phyloP scores from a whole-genome alignment of 2,888 invertebrate genomes.

The Eupeodes luniger region DNA sequence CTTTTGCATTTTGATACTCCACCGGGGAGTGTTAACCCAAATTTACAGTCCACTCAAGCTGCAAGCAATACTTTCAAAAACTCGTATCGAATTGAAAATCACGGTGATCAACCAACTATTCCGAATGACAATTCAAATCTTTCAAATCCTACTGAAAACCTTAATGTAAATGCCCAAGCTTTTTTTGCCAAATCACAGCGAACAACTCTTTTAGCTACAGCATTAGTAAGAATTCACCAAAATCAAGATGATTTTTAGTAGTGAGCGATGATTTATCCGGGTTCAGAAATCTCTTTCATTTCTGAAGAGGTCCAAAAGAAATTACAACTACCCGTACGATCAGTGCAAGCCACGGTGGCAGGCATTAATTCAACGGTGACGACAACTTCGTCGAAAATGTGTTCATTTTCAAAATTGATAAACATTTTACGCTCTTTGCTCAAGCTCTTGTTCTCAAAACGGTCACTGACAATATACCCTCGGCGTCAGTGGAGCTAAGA shows the following conservation, averaged over 20 bases:
- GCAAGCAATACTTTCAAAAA: background rate
- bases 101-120: background rate
- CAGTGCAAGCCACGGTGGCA: background rate
- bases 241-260: background rate
- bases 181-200: background rate
- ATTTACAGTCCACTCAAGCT: slow-evolving; percentile 4
- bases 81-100: slow-evolving; percentile 6
- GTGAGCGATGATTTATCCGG: background rate
- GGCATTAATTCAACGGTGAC: no score
- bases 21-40: background rate
- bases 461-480: background rate
- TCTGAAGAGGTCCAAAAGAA: no score
- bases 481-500: no score
- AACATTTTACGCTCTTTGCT: no score
- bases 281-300: no score
- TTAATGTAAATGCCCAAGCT: no score
- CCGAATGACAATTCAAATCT: background rate
- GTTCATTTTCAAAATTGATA: background rate
- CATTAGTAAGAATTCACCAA: background rate
- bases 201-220: slow-evolving; percentile 6
- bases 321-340: no score
- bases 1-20: slow-evolving; percentile 10
- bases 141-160: background rate
- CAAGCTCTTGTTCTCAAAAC: no score
- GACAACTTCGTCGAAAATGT: no score